phyloP scores from a whole-genome alignment of 35 echinoderm and acorn worm genomes.

The Apostichopus japonicus region DNA sequence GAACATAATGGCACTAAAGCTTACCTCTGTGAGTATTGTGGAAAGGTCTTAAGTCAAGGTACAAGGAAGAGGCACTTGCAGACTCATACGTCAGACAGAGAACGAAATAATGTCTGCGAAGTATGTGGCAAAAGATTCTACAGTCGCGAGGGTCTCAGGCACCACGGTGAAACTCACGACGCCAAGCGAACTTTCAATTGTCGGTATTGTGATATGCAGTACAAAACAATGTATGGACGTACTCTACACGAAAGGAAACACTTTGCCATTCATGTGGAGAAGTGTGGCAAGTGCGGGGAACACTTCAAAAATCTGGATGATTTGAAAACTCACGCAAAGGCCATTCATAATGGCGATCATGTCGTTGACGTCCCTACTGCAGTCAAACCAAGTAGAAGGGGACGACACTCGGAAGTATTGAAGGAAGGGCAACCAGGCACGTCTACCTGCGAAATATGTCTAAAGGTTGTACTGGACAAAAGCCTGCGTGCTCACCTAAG shows the following conservation, averaged over 20 bases:
- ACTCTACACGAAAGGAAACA: constrained; percentile 13
- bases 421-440: neutral
- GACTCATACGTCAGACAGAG: neutral
- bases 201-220: neutral
- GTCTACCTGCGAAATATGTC: neutral
- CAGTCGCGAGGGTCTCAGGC: neutral
- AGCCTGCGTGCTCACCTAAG: constrained; percentile 7
- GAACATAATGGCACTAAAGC: neutral
- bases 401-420: neutral
- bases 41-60: neutral
- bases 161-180: constrained; percentile 8
- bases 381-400: neutral
- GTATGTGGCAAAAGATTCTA: neutral
- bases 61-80: neutral
- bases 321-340: neutral
- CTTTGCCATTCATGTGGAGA: neutral
- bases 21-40: constrained; percentile 41
- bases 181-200: neutral
- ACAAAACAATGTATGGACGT: constrained; percentile 23
- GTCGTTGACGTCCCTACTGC: neutral
- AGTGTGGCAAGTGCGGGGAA: constrained; percentile 6
- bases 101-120: constrained; percentile 6
- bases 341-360: neutral
- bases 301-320: constrained; percentile 8
- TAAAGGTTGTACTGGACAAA: neutral